phyloP scores from a whole-genome alignment of 1,140 invertebrate genomes.

The Grapholita molesta region DNA sequence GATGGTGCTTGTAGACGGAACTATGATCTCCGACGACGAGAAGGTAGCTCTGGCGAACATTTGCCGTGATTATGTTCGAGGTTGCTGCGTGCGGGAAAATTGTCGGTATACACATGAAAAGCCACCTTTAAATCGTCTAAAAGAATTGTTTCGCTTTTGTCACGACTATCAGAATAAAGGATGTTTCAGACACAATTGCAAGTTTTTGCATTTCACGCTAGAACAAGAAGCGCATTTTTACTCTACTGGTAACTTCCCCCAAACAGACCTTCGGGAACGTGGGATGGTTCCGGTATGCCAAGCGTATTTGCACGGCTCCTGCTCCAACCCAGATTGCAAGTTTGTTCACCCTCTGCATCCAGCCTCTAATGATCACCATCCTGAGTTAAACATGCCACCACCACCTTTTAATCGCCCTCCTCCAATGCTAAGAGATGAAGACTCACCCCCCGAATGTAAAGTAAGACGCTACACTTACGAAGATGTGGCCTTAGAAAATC shows the following conservation, averaged over 20 bases:
- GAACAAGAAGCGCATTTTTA: constrained; percentile 67
- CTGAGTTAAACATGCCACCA: constrained; percentile 37
- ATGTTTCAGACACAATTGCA: constrained; percentile 63
- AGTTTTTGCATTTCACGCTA: constrained; percentile 57
- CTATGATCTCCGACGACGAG: constrained; percentile 47
- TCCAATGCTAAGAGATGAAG: constrained; percentile 53
- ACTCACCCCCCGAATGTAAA: constrained; percentile 66
- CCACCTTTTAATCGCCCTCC: constrained; percentile 48
- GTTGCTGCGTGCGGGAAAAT: constrained; percentile 57
- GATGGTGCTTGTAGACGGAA: constrained; percentile 25
- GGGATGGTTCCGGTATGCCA: constrained; percentile 47
- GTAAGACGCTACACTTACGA: constrained; percentile 60
- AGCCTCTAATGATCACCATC: constrained; percentile 39
- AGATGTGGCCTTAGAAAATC: constrained; percentile 49
- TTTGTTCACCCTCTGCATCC: constrained; percentile 48
- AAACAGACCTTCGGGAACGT: constrained; percentile 23
- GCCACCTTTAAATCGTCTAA: constrained; percentile 51
- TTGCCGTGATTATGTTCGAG: constrained; percentile 65
- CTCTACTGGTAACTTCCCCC: constrained; percentile 53
- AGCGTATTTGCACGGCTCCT: constrained; percentile 49
- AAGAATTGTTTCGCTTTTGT: constrained; percentile 67
- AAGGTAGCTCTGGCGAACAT: constrained; percentile 41
- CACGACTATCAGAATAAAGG: constrained; percentile 73
- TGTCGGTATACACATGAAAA: constrained; percentile 65
- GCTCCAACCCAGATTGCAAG: constrained; percentile 56